Conservation (phyloP, 2,797 vertebrate genomes). For the Onychomys arenicola region DNA sequence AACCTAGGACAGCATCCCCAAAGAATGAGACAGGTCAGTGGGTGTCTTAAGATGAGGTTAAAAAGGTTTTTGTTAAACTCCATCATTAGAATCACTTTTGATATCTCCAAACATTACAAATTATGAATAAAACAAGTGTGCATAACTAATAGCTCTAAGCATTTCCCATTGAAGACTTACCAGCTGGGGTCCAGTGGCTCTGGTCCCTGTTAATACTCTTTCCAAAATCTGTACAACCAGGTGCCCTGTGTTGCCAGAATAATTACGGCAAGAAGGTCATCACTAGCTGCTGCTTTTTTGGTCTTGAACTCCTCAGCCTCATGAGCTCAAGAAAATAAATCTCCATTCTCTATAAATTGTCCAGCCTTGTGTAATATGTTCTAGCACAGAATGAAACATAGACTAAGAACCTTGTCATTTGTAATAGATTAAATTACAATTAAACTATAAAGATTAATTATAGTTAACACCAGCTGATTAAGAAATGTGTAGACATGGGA, state of each 20-base stretch:
- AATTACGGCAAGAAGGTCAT: background rate
- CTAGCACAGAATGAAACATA: background rate
- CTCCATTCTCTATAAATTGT: background rate
- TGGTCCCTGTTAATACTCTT: slow-evolving; percentile 36
- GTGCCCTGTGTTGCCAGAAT: background rate
- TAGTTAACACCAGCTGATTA: slow-evolving; percentile 11
- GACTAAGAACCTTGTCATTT: background rate
- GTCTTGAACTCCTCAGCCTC: background rate
- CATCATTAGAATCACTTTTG: slow-evolving; percentile 87
- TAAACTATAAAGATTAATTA: too few species aligned
- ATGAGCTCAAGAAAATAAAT: background rate
- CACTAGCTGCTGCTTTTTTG: too few species aligned
- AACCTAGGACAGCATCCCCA: background rate
- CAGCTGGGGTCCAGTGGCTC: slow-evolving; percentile 77
- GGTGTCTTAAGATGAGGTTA: slow-evolving; percentile 85
- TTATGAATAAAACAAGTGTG: slow-evolving; percentile 89
- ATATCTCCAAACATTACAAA: slow-evolving; percentile 86
- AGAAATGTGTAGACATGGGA: background rate
- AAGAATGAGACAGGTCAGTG: slow-evolving; percentile 83
- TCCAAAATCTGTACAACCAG: slow-evolving; percentile 48
- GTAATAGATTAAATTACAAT: too few species aligned
- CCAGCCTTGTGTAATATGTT: background rate
- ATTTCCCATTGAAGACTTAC: slow-evolving; percentile 81
- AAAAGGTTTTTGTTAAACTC: slow-evolving; percentile 83
- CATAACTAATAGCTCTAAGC: slow-evolving; percentile 84